These are phyloP conservation scores for Hermodice carunculata DNA, from an alignment of 2,888 invertebrate species.

Conservation along the genomic window DNA sequence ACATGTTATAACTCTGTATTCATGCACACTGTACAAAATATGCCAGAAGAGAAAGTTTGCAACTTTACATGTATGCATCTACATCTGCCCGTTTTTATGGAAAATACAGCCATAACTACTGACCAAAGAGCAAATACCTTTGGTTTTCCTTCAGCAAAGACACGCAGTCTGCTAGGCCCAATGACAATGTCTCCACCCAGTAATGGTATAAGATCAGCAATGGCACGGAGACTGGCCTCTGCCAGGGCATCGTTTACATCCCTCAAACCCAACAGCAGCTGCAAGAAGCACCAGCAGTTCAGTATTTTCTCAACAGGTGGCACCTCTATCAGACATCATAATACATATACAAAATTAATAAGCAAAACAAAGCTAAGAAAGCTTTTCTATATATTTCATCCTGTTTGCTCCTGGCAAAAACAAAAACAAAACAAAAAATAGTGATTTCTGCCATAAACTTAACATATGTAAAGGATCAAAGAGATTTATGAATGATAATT, in stretches of 20 bases:
- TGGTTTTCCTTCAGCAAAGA: slow-evolving; percentile 90
- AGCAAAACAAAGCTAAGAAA: not conserved
- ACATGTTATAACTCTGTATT: too few relatives aligned
- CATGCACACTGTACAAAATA: too few relatives aligned
- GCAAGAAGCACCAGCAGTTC: slow-evolving; percentile 33
- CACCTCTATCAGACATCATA: not conserved
- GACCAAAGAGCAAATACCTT: too few relatives aligned
- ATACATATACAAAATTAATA: slow-evolving; percentile 1
- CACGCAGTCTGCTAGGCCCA: slow-evolving; percentile 79
- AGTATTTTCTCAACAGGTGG: not conserved
- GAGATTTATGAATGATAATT: too few relatives aligned
- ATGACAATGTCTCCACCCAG: slow-evolving; percentile 88
- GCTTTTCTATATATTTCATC: not conserved
- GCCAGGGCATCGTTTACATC: slow-evolving; percentile 88
- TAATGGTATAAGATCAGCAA: slow-evolving; percentile 88
- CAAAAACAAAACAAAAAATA: too few relatives aligned
- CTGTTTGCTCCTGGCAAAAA: too few relatives aligned
- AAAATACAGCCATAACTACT: too few relatives aligned
- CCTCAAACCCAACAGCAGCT: slow-evolving; percentile 87
- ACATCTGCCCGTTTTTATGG: too few relatives aligned
- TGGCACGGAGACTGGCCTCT: slow-evolving; percentile 82
- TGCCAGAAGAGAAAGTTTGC: too few relatives aligned
- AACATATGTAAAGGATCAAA: too few relatives aligned
- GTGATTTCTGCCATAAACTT: too few relatives aligned
- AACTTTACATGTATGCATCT: too few relatives aligned